Percentiles rank a stretch among this genome's conserved stretches.
Conservation (phyloP, 2,797 vertebrate species). For the Sebastes miniatus region DNA sequence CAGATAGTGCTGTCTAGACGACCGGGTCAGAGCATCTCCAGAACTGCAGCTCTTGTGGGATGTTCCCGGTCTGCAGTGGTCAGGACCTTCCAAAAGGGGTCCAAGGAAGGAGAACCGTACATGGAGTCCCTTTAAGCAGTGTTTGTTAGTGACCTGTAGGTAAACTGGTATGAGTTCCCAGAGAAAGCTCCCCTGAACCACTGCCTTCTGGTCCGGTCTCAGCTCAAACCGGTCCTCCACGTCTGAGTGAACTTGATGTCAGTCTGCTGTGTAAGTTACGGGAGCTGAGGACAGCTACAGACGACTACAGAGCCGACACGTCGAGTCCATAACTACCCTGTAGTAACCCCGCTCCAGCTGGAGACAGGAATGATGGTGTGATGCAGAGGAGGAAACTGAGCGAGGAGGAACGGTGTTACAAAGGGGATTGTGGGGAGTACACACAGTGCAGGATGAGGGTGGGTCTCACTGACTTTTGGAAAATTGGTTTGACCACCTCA, state of each 20-base stretch:
- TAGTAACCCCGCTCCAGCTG: not conserved
- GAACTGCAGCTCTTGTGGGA: too few relatives aligned
- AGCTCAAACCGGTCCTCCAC: not conserved
- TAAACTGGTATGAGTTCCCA: not conserved
- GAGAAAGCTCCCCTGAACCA: accelerated
- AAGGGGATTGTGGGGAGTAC: not conserved
- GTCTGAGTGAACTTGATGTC: not conserved
- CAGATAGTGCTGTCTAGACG: too few relatives aligned
- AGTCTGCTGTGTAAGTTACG: not conserved
- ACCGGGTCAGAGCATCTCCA: too few relatives aligned
- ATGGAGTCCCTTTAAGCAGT: not conserved
- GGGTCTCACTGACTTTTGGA: slow-evolving; percentile 62
- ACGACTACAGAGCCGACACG: not conserved
- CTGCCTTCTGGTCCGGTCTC: not conserved
- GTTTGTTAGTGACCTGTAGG: not conserved
- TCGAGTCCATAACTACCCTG: not conserved
- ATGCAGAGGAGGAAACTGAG: not conserved
- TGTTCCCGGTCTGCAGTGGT: too few relatives aligned
- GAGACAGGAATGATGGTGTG: not conserved
- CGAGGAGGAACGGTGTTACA: slow-evolving; percentile 5
- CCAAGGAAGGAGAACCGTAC: too few relatives aligned
- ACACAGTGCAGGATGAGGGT: slow-evolving; percentile 35
- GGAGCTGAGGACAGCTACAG: not conserved
- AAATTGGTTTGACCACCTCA: slow-evolving; percentile 62
- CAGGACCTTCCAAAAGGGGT: accelerated